Evolutionary conservation across 1,140 invertebrate genomes (phyloP).

Genomic region (Arion vulgaris): DNA sequence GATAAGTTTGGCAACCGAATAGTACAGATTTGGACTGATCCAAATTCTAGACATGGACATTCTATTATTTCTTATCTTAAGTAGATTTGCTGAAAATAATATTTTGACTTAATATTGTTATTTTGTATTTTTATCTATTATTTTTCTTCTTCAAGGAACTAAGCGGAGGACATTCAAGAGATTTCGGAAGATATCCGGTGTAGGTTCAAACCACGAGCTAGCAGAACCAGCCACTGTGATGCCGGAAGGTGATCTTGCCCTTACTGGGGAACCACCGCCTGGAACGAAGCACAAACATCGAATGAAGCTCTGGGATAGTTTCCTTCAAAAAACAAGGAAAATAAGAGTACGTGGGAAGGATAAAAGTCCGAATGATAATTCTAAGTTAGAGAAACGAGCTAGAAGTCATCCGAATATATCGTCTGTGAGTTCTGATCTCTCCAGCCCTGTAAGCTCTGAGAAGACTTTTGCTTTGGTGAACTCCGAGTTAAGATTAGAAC

Average conservation of each 20-base stretch:
- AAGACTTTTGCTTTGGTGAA: background rate
- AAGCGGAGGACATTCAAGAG: slow-evolving; percentile 5
- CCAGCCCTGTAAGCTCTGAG: background rate
- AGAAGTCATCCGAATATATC: slow-evolving; percentile 28
- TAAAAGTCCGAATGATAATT: background rate
- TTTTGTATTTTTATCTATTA: background rate
- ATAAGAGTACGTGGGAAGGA: slow-evolving; percentile 24
- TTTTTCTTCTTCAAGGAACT: background rate
- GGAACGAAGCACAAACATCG: slow-evolving; percentile 18
- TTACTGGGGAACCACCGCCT: slow-evolving; percentile 14
- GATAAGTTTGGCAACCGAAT: no score
- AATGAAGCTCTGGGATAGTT: slow-evolving; percentile 23
- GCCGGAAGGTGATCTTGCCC: background rate
- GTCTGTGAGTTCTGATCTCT: background rate
- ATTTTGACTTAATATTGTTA: no score
- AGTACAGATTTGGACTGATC: no score
- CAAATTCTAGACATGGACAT: no score
- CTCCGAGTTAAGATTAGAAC: no score
- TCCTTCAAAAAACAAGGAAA: slow-evolving; percentile 26
- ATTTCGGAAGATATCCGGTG: background rate
- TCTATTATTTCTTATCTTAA: no score
- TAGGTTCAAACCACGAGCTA: background rate
- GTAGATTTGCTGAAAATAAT: no score
- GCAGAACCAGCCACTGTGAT: background rate
- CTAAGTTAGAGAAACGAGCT: slow-evolving; percentile 1